phyloP scores from a whole-genome alignment of 2,888 invertebrate genomes.

The Parapristionchus giblindavisi region DNA sequence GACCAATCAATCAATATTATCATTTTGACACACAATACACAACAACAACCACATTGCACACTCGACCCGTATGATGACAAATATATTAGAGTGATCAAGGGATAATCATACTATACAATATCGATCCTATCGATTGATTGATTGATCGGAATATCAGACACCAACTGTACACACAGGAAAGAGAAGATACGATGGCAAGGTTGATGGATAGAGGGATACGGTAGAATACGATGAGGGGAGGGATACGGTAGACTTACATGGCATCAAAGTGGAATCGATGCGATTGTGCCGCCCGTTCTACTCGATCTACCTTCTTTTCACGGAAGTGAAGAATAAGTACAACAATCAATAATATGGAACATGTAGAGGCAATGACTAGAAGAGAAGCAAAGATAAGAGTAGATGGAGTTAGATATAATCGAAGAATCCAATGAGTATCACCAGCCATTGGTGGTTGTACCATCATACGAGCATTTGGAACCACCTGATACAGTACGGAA shows the following conservation, averaged over 20 bases:
- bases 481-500: constrained; percentile 73
- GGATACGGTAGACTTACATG: constrained; percentile 59
- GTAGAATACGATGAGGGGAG: too few relatives aligned
- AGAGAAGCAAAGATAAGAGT: constrained; percentile 60
- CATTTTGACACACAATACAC: too few relatives aligned
- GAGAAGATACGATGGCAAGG: neutral
- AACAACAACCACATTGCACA: too few relatives aligned
- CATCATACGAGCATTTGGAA: constrained; percentile 96
- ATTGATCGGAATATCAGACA: too few relatives aligned
- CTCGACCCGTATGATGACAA: too few relatives aligned
- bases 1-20: too few relatives aligned
- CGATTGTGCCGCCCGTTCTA: constrained; percentile 65
- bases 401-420: constrained; percentile 69
- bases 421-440: constrained; percentile 55
- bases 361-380: constrained; percentile 59
- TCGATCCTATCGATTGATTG: too few relatives aligned
- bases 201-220: neutral
- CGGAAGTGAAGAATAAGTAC: constrained; percentile 59
- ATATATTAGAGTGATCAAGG: too few relatives aligned
- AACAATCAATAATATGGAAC: constrained; percentile 62
- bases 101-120: too few relatives aligned
- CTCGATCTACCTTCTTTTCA: constrained; percentile 53
- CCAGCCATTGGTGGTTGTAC: constrained; percentile 82
- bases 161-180: constrained; percentile 8
- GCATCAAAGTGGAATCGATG: constrained; percentile 70